Evolutionary conservation across 2,888 invertebrate species (phyloP).

Genomic region (Protophormia terraenovae): DNA sequence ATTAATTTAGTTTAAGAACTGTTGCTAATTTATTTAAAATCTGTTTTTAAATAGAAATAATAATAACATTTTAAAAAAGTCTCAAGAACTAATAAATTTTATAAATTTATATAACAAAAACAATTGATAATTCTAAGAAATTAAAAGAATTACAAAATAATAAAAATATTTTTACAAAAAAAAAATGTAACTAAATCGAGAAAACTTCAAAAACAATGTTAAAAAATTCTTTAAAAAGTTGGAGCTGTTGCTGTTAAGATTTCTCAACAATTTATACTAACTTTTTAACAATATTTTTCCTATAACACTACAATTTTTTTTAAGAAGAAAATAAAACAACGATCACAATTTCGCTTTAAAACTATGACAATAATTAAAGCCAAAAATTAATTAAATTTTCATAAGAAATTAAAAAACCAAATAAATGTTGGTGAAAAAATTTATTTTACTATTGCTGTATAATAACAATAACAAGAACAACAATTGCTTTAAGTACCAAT

Average conservation of each 20-base stretch:
- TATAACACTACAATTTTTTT: background rate
- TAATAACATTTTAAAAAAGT: no score
- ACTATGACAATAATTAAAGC: constrained; percentile 36
- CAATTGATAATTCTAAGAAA: no score
- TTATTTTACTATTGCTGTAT: background rate
- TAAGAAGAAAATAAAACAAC: background rate
- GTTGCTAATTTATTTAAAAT: background rate
- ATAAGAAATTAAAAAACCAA: background rate
- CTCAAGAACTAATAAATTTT: no score
- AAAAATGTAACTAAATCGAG: no score
- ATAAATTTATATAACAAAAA: no score
- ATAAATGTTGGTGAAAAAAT: constrained; percentile 28
- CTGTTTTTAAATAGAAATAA: no score
- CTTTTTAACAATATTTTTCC: background rate
- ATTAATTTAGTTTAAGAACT: background rate
- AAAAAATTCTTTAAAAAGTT: background rate
- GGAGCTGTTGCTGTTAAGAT: background rate
- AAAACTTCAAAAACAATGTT: background rate
- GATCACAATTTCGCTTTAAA: background rate
- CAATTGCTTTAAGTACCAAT: constrained; percentile 51
- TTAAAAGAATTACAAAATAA: no score
- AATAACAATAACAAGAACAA: constrained; percentile 4
- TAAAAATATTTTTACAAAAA: no score
- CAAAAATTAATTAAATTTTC: constrained; percentile 4
- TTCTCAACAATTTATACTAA: background rate